Percentiles rank a stretch among this genome's conserved stretches.
Evolutionary conservation across 2,113 vertebrate genomes (phyloP).

Genomic region (Ptilorrhoa leucosticta): DNA sequence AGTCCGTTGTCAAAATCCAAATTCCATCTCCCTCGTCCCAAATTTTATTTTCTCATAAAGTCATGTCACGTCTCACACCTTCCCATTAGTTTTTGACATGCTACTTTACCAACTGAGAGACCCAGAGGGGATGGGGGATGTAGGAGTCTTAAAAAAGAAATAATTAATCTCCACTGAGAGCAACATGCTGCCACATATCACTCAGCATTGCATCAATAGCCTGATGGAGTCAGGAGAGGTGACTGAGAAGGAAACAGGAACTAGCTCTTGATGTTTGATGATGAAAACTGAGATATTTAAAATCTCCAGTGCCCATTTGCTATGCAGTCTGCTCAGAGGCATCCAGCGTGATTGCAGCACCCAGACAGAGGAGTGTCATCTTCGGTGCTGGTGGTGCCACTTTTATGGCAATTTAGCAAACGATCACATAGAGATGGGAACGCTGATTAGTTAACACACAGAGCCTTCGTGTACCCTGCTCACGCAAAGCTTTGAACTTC

Average conservation of each 20-base stretch:
- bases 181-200: conserved; percentile 26
- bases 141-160: conserved; percentile 1
- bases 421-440: neutral
- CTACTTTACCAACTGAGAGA: neutral
- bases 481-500: neutral
- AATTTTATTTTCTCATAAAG: neutral
- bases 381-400: neutral
- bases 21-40: neutral
- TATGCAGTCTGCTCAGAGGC: neutral
- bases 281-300: conserved; percentile 17
- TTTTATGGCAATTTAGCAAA: neutral
- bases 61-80: neutral
- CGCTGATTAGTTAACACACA: neutral
- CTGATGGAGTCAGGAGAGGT: conserved; percentile 20
- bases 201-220: conserved; percentile 12
- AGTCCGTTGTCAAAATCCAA: neutral
- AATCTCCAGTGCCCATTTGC: neutral
- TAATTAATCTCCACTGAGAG: conserved; percentile 24
- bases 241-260: conserved; percentile 38
- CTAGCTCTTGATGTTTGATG: neutral
- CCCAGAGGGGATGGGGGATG: conserved; percentile 16
- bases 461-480: neutral
- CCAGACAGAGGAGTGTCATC: conserved; percentile 9
- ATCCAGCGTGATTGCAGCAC: neutral
- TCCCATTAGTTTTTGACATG: conserved; percentile 19